Base-by-base conservation (phyloP, 2,113 vertebrate genomes). In the Myrmophylax atrothorax region DNA sequence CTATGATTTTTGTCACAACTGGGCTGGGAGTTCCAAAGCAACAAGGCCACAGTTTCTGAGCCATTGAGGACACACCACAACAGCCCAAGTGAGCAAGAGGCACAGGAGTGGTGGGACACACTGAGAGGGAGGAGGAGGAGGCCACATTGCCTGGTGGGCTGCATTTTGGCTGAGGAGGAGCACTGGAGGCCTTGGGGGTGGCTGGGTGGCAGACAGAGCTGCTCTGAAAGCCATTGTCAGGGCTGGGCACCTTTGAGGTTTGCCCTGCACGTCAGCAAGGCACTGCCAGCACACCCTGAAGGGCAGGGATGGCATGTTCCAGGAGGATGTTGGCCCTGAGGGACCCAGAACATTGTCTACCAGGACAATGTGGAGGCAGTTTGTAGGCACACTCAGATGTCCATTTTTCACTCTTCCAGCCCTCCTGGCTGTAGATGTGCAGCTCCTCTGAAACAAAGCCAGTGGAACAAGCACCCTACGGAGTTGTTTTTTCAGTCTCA, bases 221-320 rank as follows among this genome's bases (percentile, higher is more conserved):
- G 76, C 87, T 94, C 93, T 93, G 95, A 89, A 95, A 91, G 52
- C 64, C 84, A 89, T 91, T 89, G 77, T 59, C 60, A 91, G 95
- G 91, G 95, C 60, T 94, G 89, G 93, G 93, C 84, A 96, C 91
- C 95, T 89, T 47, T 96, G 96, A 94, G 90, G 91, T 59, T 91
- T 89, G 35, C 73, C 77, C 93, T 91, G 52, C 69, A 91, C 24
- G 23, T 93, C 96, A 96, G 87, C 69, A 72, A 81, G 64, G 77
- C 84, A 14, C 25, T 89, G 84, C 66, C 91, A 90, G 93, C 87
- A 96, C 84, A 78, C 87, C 74, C 90, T 82, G 81, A 79, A 92
- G 75, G 82, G 85, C n/a, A 69, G 18, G 44, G 29, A n/a, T 62
- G 79, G 85, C 82, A 24, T 89, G 84, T 76, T 46, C 50, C 78